Evolutionary conservation across 2,113 vertebrate species (phyloP).

Genomic region (Nesospiza acunhae): DNA sequence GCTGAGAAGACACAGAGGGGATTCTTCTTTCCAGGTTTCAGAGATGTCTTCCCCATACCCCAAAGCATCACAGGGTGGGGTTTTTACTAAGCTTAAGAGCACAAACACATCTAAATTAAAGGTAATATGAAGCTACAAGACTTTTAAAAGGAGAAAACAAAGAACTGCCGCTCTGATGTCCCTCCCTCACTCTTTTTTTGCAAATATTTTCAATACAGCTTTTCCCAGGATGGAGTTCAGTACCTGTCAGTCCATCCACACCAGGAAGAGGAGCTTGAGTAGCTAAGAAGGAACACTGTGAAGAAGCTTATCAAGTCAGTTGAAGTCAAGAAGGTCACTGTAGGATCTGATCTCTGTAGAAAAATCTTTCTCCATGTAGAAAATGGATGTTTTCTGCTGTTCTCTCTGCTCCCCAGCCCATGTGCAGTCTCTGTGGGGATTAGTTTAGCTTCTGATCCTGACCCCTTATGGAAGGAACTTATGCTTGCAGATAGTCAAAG

Average conservation of each 20-base stretch:
- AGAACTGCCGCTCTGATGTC: rapidly evolving
- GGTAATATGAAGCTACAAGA: background rate
- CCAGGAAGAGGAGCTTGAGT: background rate
- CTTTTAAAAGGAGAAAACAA: background rate
- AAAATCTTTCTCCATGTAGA: background rate
- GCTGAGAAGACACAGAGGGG: background rate
- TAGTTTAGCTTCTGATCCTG: background rate
- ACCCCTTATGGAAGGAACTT: background rate
- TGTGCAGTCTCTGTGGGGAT: background rate
- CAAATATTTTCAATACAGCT: background rate
- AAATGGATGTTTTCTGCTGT: background rate
- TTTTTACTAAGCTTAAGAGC: background rate
- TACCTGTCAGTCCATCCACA: background rate
- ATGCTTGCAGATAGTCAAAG: background rate
- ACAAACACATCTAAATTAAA: background rate
- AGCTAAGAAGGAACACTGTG: background rate
- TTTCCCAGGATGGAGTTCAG: background rate
- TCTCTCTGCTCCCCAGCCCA: background rate
- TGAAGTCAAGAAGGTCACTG: background rate
- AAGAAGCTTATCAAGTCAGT: background rate
- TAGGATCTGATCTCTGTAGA: background rate
- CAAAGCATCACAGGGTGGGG: background rate
- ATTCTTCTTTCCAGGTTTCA: background rate
- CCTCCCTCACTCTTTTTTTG: background rate
- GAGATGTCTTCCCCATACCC: background rate